Percentiles rank a stretch among this genome's conserved stretches.
phyloP scores from a whole-genome alignment of 2,113 vertebrate species.

The Pterophyllum scalare region DNA sequence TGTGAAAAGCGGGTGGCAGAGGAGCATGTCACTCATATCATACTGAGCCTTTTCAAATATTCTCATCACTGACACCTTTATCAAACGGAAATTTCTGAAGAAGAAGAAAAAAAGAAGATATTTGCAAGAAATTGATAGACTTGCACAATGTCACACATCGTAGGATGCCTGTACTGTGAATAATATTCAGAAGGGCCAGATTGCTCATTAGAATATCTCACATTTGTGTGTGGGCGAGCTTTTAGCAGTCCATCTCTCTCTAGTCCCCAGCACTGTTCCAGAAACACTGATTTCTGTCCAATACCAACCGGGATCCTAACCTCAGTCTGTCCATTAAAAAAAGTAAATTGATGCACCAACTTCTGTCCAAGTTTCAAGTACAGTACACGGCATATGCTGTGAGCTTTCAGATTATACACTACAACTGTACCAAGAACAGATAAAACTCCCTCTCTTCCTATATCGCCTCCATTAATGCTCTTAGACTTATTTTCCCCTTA shows the following conservation, averaged over 20 bases:
- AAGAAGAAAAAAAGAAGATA: neutral
- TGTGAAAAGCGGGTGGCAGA: constrained; percentile 61
- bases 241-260: constrained; percentile 63
- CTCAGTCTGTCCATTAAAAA: constrained; percentile 68
- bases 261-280: constrained; percentile 54
- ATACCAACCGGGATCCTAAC: constrained; percentile 58
- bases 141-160: constrained; percentile 48
- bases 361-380: constrained; percentile 53
- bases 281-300: constrained; percentile 71
- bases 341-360: constrained; percentile 26
- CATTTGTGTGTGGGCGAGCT: constrained; percentile 77
- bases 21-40: constrained; percentile 53
- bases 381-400: neutral
- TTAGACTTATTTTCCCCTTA: neutral
- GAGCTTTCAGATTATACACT: neutral
- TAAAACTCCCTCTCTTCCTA: neutral
- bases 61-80: constrained; percentile 37
- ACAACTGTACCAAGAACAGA: neutral
- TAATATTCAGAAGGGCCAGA: constrained; percentile 72
- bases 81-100: neutral
- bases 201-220: constrained; percentile 82
- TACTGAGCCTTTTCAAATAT: constrained; percentile 5
- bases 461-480: neutral
- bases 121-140: neutral
- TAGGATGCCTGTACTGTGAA: constrained; percentile 46